phyloP scores from a whole-genome alignment of 2,888 invertebrate species.

The Chrysolina haemoptera region DNA sequence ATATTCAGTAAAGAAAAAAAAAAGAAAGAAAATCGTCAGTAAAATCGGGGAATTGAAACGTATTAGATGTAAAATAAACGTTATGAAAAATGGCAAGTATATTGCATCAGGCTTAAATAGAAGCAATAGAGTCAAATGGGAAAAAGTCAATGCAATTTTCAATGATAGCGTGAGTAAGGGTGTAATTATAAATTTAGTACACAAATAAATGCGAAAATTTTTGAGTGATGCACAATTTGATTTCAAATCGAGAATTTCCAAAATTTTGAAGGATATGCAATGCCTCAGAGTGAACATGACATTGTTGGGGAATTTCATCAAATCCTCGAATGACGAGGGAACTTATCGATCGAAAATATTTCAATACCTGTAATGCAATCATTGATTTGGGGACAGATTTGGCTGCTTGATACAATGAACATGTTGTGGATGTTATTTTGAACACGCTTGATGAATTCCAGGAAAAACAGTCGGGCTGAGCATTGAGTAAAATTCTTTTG shows the following conservation, averaged over 20 bases:
- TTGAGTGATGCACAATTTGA: constrained; percentile 24
- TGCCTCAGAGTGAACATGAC: constrained; percentile 26
- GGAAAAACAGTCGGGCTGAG: too few species aligned
- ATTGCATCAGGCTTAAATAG: not conserved
- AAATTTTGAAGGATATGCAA: constrained; percentile 20
- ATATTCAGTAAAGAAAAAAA: not conserved
- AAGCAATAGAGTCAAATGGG: not conserved
- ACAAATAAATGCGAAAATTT: constrained; percentile 28
- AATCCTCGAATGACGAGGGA: constrained; percentile 17
- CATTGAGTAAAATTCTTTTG: constrained; percentile 22
- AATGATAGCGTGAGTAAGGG: constrained; percentile 28
- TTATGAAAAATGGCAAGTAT: not conserved
- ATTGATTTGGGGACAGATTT: too few species aligned
- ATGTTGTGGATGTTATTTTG: too few species aligned
- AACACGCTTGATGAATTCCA: too few species aligned
- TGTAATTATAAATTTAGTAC: constrained; percentile 31
- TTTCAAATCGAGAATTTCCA: constrained; percentile 27
- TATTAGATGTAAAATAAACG: too few species aligned
- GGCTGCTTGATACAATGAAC: too few species aligned
- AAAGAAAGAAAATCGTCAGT: constrained; percentile 2
- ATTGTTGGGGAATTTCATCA: constrained; percentile 27
- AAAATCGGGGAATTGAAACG: too few species aligned
- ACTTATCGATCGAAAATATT: too few species aligned
- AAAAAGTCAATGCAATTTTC: constrained; percentile 16
- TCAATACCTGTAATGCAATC: too few species aligned